These are phyloP conservation scores for Lasiommata megera DNA, from an alignment of 2,888 invertebrate species.

Conservation along the genomic window DNA sequence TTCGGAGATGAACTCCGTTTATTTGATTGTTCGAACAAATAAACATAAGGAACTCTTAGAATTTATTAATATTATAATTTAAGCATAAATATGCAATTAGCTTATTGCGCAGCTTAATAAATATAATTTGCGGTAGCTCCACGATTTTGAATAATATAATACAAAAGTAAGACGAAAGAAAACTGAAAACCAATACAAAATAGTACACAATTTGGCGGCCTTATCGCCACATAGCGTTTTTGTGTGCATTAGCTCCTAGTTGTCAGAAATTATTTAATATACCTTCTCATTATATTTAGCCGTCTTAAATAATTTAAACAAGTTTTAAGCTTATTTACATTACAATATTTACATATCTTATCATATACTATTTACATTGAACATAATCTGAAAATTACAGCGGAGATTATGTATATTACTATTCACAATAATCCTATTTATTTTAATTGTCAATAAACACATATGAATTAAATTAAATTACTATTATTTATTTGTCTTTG, in stretches of 20 bases:
- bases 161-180: too few species aligned
- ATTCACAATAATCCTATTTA: constrained; percentile 6
- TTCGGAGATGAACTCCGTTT: too few species aligned
- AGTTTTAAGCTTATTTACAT: constrained; percentile 25
- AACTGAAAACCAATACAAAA: too few species aligned
- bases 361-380: constrained; percentile 22
- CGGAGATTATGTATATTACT: constrained; percentile 8
- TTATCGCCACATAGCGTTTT: background rate
- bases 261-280: constrained; percentile 7
- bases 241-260: constrained; percentile 1
- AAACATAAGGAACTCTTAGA: too few species aligned
- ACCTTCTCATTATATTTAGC: constrained; percentile 19
- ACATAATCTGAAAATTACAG: constrained; percentile 5
- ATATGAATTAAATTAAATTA: background rate
- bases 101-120: too few species aligned
- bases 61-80: too few species aligned
- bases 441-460: constrained; percentile 5
- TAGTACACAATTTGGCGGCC: too few species aligned
- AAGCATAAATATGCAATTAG: too few species aligned
- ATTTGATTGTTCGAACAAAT: too few species aligned
- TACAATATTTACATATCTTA: constrained; percentile 26
- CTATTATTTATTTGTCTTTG: constrained; percentile 23
- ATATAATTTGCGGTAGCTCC: too few species aligned
- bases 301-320: constrained; percentile 22
- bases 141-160: too few species aligned